phyloP scores from a whole-genome alignment of 2,888 invertebrate species.

The Operophtera brumata region DNA sequence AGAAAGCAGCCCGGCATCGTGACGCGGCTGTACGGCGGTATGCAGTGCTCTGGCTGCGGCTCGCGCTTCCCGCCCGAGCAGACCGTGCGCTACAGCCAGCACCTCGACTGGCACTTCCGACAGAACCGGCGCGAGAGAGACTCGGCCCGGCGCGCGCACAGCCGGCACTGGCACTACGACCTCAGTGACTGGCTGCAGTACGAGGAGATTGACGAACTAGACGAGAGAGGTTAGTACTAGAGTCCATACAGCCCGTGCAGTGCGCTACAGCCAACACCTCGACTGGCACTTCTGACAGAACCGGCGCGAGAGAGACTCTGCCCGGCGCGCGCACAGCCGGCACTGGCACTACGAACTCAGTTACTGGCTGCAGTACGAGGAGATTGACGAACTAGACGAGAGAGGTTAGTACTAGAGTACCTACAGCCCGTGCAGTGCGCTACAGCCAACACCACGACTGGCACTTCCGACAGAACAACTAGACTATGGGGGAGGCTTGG shows the following conservation, averaged over 20 bases:
- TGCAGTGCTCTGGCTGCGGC: constrained; percentile 98
- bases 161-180: constrained; percentile 94
- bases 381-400: constrained; percentile 94
- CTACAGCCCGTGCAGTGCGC: too few species aligned
- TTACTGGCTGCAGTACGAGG: constrained; percentile 97
- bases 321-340: constrained; percentile 89
- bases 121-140: constrained; percentile 94
- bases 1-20: constrained; percentile 88
- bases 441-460: too few species aligned
- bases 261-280: constrained; percentile 95
- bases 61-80: constrained; percentile 95
- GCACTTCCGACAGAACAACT: too few species aligned
- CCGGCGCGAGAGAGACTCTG: constrained; percentile 90
- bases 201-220: constrained; percentile 95
- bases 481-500: too few species aligned
- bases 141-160: constrained; percentile 90
- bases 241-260: constrained; percentile 91
- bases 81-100: constrained; percentile 94
- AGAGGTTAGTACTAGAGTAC: too few species aligned
- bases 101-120: constrained; percentile 99
- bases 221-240: constrained; percentile 90
- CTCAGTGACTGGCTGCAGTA: constrained; percentile 96
- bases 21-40: constrained; percentile 88
- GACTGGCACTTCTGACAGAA: constrained; percentile 99
- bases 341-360: constrained; percentile 94